These are phyloP conservation scores for Halcyon leucocephala DNA, from an alignment of 2,797 vertebrate species.

Conservation along the genomic window DNA sequence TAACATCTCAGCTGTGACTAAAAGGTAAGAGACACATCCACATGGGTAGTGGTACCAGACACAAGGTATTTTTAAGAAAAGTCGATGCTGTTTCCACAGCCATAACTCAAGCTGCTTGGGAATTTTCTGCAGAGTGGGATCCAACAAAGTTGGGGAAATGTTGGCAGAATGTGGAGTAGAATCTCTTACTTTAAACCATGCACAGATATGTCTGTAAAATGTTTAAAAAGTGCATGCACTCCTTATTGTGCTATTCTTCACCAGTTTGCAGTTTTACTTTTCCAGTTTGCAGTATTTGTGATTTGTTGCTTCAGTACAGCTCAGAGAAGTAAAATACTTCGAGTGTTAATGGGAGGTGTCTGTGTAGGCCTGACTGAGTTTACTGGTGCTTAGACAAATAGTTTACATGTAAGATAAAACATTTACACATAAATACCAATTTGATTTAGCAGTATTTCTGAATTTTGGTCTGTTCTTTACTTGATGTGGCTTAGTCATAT, in stretches of 20 bases:
- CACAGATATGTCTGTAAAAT: background rate
- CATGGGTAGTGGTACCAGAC: background rate
- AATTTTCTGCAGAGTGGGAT: background rate
- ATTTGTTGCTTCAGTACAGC: background rate
- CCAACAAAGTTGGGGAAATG: background rate
- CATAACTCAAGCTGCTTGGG: background rate
- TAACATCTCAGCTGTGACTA: background rate
- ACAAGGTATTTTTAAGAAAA: background rate
- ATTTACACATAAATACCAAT: slow-evolving; percentile 13
- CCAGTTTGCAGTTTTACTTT: background rate
- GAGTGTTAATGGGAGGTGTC: background rate
- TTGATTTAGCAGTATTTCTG: slow-evolving; percentile 2
- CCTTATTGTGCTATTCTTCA: background rate
- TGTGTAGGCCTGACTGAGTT: background rate
- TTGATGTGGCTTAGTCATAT: slow-evolving; percentile 11
- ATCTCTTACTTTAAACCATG: background rate
- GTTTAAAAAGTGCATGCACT: accelerated
- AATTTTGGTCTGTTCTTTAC: background rate
- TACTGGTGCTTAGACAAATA: background rate
- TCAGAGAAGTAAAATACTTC: background rate
- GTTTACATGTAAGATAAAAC: slow-evolving; percentile 6
- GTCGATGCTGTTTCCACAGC: background rate
- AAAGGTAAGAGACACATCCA: background rate
- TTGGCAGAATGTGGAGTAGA: background rate
- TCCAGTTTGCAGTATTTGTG: background rate